Conservation (phyloP, 2,113 vertebrate genomes). For the Pangasianodon gigas region DNA sequence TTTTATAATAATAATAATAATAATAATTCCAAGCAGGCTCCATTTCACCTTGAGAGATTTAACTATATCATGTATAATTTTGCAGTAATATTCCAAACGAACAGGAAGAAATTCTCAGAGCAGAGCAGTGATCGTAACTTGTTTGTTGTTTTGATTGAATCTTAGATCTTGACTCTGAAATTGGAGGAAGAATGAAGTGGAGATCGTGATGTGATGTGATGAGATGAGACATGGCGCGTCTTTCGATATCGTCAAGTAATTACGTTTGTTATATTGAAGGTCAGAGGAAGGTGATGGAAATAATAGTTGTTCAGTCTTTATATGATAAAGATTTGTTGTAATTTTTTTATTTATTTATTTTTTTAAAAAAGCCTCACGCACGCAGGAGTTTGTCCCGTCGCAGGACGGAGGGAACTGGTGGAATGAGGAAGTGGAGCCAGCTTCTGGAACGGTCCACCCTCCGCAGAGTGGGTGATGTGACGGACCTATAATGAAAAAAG, state of each 20-base stretch:
- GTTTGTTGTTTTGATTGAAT: neutral
- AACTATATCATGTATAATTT: neutral
- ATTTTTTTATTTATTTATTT: no score
- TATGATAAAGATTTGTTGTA: neutral
- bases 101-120: neutral
- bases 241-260: neutral
- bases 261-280: neutral
- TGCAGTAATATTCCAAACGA: neutral
- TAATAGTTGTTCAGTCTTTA: neutral
- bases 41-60: neutral
- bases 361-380: neutral
- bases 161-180: neutral
- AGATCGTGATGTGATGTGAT: neutral
- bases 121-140: neutral
- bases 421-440: neutral
- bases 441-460: conserved; percentile 16
- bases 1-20: neutral
- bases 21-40: neutral
- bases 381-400: neutral
- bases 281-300: neutral
- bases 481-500: neutral
- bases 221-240: neutral
- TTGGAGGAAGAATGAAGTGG: neutral
- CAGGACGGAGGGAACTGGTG: neutral
- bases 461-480: neutral